These are phyloP conservation scores for Aphelenchoides bicaudatus DNA, from an alignment of 2,888 invertebrate species.

Conservation along the genomic window DNA sequence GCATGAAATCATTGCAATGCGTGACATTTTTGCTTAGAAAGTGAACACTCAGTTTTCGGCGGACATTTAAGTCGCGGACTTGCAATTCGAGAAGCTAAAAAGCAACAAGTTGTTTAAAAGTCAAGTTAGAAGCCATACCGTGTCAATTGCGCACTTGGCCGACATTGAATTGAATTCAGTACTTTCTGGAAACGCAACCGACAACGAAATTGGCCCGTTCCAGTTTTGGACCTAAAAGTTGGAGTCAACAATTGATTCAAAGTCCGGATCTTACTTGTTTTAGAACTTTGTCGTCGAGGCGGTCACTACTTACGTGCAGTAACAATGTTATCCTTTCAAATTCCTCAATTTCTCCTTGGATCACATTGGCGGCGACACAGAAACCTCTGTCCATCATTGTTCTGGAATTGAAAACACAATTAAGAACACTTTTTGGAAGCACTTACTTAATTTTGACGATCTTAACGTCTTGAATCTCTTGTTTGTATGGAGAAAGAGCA, in stretches of 20 bases:
- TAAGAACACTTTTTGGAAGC: neutral
- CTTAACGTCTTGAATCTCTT: neutral
- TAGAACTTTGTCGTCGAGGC: slow-evolving; percentile 1
- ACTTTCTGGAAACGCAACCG: slow-evolving; percentile 28
- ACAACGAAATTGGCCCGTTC: slow-evolving; percentile 31
- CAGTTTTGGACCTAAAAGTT: slow-evolving; percentile 31
- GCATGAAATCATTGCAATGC: slow-evolving; percentile 18
- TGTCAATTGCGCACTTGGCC: slow-evolving; percentile 16
- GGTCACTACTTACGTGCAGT: slow-evolving; percentile 20
- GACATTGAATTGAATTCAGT: slow-evolving; percentile 17
- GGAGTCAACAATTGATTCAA: slow-evolving; percentile 7
- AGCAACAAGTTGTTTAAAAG: neutral
- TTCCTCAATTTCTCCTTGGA: slow-evolving; percentile 12
- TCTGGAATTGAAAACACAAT: slow-evolving; percentile 1
- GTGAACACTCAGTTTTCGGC: slow-evolving; percentile 25
- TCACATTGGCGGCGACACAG: slow-evolving; percentile 16
- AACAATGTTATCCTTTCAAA: slow-evolving; percentile 20
- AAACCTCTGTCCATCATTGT: slow-evolving; percentile 11
- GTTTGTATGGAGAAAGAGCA: neutral
- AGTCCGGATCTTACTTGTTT: slow-evolving; percentile 12
- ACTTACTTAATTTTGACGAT: slow-evolving; percentile 3
- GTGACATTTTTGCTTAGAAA: slow-evolving; percentile 24
- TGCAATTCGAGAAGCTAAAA: slow-evolving; percentile 21
- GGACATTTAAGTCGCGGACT: slow-evolving; percentile 15
- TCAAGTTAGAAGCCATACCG: slow-evolving; percentile 22